Evolutionary conservation across 2,888 invertebrate species (phyloP), one percentile per base, ranked within the genome.

Genomic region (Notodonta dromedarius): DNA sequence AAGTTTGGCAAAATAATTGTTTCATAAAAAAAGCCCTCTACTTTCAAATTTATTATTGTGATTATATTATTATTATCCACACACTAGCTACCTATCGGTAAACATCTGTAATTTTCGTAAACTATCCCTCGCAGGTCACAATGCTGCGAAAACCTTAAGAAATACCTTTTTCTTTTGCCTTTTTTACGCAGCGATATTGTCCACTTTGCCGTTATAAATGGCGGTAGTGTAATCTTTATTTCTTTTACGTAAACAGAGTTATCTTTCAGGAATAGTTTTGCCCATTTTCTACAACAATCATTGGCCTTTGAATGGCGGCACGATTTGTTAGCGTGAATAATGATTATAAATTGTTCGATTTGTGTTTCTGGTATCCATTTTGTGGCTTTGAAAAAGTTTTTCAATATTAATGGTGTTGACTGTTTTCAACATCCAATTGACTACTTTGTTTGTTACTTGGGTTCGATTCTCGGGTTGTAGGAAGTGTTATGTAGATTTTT

Each of bases 181-280:
- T 76, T 66, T 75, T 76, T 64, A 24, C 66, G 62, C 61, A 65
- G 70, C 74, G 70, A 75, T 74, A 76, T 74, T 76, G 74, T 75
- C 74, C 77, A 76, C 70, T 75, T 76, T 74, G 72, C 63, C 57
- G 74, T 76, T 68, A 75, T 74, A 75, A 76, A 76, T 75, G 74
- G 77, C 58, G 67, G 62, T 70, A 69, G 74, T 71, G 74, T 75
- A 75, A 75, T 75, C 74, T 75, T 75, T 75, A 76, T 74, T 75
- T 74, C 74, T 65, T 65, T 70, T 68, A 66, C 74, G 74, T 76
- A 75, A 75, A 76, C 74, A 75, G 60, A 76, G 76, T 73, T 75
- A 75, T 75, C 74, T 75, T 74, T 67, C 66, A 68, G 61, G 71
- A 67, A 66, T 71, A 71, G 74, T 52, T 32, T 40, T 67, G 71